Conservation (phyloP, 1,140 invertebrate species). For the Eupristina koningsbergeri region DNA sequence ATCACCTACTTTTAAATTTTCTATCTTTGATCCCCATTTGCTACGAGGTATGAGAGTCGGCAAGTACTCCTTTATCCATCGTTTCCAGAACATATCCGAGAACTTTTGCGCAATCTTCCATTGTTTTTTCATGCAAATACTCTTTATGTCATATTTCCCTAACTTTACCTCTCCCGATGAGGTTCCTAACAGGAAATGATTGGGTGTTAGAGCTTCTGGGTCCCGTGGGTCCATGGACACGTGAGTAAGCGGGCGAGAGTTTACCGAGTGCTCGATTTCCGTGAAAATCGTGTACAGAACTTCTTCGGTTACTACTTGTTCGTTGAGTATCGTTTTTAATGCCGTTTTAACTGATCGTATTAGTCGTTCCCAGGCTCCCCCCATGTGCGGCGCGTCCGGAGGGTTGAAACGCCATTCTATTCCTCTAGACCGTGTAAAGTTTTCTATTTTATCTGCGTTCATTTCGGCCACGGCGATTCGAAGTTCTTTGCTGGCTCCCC, state of each 20-base stretch:
- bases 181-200: constrained; percentile 1
- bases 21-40: too few relatives aligned
- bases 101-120: background rate
- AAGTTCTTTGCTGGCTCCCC: background rate
- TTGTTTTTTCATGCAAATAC: background rate
- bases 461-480: background rate
- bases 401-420: background rate
- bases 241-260: background rate
- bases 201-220: background rate
- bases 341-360: background rate
- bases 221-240: background rate
- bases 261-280: background rate
- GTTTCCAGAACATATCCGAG: background rate
- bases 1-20: too few relatives aligned
- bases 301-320: background rate
- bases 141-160: background rate
- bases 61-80: background rate
- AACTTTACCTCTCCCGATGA: background rate
- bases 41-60: background rate
- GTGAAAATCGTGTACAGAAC: background rate
- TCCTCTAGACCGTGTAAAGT: background rate
- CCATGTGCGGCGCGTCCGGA: constrained; percentile 1
- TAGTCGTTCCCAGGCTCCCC: background rate
- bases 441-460: background rate
- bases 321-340: background rate